Conservation (phyloP, 1,140 invertebrate genomes). For the Dendroctonus ponderosae region DNA sequence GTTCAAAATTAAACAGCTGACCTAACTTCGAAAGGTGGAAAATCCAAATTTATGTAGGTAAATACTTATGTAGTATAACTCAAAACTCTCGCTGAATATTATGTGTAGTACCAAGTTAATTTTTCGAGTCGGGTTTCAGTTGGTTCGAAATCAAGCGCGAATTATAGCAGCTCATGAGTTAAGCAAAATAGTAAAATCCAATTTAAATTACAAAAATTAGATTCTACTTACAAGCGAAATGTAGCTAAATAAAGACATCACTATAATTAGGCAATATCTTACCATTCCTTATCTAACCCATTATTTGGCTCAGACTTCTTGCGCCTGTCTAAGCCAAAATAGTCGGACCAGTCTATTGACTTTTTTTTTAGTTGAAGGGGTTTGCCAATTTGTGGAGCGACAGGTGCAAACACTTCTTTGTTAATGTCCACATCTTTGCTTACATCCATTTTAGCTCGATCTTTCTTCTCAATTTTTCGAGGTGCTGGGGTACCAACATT, state of each 20-base stretch:
- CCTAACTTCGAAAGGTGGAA: no score
- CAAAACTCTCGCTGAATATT: no score
- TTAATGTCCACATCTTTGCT: conserved; percentile 34
- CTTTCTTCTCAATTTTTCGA: conserved; percentile 37
- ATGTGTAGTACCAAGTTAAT: no score
- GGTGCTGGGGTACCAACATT: conserved; percentile 14
- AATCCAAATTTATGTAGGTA: not conserved
- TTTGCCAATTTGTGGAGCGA: conserved; percentile 50
- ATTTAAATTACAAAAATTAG: no score
- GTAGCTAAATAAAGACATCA: not conserved
- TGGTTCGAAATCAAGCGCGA: no score
- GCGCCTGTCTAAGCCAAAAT: conserved; percentile 78
- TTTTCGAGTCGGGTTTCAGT: no score
- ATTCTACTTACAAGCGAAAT: no score
- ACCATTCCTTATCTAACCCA: conserved; percentile 58
- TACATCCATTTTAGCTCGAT: conserved; percentile 23
- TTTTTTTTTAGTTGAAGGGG: conserved; percentile 68
- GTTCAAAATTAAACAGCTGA: no score
- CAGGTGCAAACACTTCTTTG: conserved; percentile 35
- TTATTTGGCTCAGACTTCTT: conserved; percentile 57
- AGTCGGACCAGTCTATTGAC: conserved; percentile 80
- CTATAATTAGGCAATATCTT: not conserved
- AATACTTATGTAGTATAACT: no score
- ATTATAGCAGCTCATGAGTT: no score
- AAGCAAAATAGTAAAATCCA: no score